Percentiles rank a stretch among this genome's conserved stretches.
phyloP scores from a whole-genome alignment of 2,113 vertebrate species.

The Bos indicus region DNA sequence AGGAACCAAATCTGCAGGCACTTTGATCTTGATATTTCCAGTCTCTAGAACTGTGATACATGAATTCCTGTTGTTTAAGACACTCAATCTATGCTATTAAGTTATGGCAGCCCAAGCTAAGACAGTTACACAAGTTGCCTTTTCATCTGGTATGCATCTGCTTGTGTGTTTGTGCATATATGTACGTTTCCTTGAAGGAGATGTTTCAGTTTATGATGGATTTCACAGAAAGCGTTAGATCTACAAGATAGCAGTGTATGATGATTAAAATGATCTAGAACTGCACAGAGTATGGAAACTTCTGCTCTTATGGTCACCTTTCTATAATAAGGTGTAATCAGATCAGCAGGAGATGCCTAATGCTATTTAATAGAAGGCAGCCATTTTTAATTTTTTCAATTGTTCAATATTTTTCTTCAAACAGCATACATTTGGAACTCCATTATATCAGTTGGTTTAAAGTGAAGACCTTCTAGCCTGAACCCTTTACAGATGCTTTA shows the following conservation, averaged over 20 bases:
- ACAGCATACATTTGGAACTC: background rate
- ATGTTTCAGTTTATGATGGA: background rate
- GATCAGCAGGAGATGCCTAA: background rate
- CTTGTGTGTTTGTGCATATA: background rate
- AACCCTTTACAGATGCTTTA: background rate
- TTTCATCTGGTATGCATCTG: background rate
- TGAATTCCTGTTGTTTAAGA: background rate
- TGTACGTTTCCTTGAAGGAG: background rate
- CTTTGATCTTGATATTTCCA: background rate
- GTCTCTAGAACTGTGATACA: background rate
- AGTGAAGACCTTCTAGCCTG: background rate
- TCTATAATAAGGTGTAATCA: background rate
- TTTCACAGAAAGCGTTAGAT: background rate
- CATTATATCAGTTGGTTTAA: background rate
- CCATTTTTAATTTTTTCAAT: background rate
- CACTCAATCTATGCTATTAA: background rate
- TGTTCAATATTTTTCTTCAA: background rate
- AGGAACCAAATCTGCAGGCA: background rate
- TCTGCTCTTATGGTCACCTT: background rate
- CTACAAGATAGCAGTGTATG: background rate
- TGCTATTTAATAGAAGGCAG: background rate
- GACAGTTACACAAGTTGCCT: background rate
- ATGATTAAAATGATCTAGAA: background rate
- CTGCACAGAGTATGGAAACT: background rate
- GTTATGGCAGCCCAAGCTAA: background rate